Evolutionary conservation across 2,113 vertebrate genomes (phyloP), one percentile per base, ranked within the genome.

Genomic region (Ceratotherium simum): DNA sequence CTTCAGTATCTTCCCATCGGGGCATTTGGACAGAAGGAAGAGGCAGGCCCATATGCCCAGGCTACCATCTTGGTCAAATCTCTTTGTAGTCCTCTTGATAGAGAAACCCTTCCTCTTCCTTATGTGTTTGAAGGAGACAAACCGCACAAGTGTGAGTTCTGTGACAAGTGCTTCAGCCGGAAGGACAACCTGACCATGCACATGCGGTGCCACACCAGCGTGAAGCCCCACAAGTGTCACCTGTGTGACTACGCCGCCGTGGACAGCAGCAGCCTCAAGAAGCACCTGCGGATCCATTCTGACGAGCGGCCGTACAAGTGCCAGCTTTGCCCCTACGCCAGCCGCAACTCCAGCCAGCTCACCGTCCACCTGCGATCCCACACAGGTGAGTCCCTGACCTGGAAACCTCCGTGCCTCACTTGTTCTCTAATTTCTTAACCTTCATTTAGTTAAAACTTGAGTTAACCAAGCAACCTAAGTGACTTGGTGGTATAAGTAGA

Each of bases 181-280:
- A 99, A 99, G 90, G 99, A 99, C 98, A 99, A 99, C 97, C 99
- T 99, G 94, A 99, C 99, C 98, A 99, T 99, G 99, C 99, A 99
- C 97, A 99, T 99, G 98, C 99, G 99, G 20, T 99, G 99, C 2
- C 99, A 99, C 98, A 99, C 99, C 0, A 99, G 99, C 0, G 99
- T 99, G 97, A 99, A 99, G 98, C 99, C 99, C 0, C 99, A 99
- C 99, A 99, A 99, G 97, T 99, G 99, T 65, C 99, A 99, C 93
- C 99, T 99, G 98, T 99, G 99, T 25, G 97, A 99, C n/a, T 99
- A 99, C 0, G 99, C 99, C 0, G 99, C 99, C 0, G 99, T 99
- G 0, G 99, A 99, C 99, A 99, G 99, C 99, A 99, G 99, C 99
- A 99, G 99, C 80, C 98, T 99, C 91, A 99, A 99, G 98, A 99